Percentiles rank a stretch among this genome's conserved stretches.
phyloP scores from a whole-genome alignment of 2,797 vertebrate genomes.

The Thamnophis elegans region DNA sequence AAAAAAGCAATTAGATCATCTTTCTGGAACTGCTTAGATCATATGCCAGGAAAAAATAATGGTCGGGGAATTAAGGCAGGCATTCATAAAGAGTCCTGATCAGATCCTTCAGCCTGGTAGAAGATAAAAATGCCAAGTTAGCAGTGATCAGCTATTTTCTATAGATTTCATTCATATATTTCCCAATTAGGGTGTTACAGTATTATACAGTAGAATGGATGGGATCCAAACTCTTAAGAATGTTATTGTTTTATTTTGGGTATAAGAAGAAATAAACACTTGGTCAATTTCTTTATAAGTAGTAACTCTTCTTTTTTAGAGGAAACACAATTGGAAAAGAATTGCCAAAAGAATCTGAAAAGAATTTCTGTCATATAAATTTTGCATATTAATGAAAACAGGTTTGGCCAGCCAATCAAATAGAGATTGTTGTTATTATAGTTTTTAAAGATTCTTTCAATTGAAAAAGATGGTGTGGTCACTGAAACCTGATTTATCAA shows the following conservation, averaged over 20 bases:
- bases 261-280: conserved; percentile 46
- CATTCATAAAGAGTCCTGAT: not conserved
- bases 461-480: conserved; percentile 14
- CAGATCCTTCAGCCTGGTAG: not conserved
- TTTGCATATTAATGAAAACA: not conserved
- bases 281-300: conserved; percentile 25
- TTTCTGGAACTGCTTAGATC: not conserved
- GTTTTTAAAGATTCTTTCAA: conserved; percentile 33
- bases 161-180: not conserved
- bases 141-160: not conserved
- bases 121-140: not conserved
- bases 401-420: not conserved
- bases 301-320: not conserved
- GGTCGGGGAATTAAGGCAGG: not conserved
- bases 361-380: not conserved
- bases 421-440: conserved; percentile 21
- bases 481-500: not conserved
- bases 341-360: not conserved
- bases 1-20: not conserved
- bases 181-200: not conserved
- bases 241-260: conserved; percentile 6
- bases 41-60: not conserved
- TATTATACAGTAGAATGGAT: not conserved
- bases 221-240: not conserved
- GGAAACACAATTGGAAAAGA: not conserved